Base-by-base conservation (phyloP, 2,113 vertebrate species). In the Anser brachyrhynchus region DNA sequence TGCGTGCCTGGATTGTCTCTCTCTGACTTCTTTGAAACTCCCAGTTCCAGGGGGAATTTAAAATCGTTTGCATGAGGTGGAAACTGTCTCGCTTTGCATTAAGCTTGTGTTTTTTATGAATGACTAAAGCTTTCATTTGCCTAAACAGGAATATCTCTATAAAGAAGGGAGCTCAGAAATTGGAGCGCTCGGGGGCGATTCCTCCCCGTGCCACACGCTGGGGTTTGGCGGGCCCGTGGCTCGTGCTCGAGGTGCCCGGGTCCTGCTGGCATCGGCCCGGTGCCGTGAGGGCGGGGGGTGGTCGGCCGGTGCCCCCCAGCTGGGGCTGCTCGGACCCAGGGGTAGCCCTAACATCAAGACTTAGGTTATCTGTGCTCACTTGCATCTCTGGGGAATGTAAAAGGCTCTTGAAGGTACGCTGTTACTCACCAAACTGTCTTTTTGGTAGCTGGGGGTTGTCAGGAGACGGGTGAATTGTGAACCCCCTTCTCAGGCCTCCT, bases 81-180 rank as follows among this genome's bases (percentile, higher is more conserved):
- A 35, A 89, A 52, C 13, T 17, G 61, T 31, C 84, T 96, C 69
- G 2, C 62, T 78, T 29, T 26, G 65, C 84, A 39, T 35, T 12
- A 10, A 71, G 87, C 92, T 73, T 6, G 54, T 92, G 79, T 39
- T 89, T 67, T 94, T 93, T 92, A 75, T 97, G 93, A 97, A 95
- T 95, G 94, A 83, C 81, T 95, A 87, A 72, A 20, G 83, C 84
- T 69, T n/a, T 49, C 22, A 0, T 59, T 67, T 72, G 70, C 91
- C 92, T 71, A 3, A 55, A 13, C 46, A 62, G 91, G 72, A 70
- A 28, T 70, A 4, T 82, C 64, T 87, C 61, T 39, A 43, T 41
- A 72, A 49, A 70, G 83, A 10, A 87, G 57, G 87, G 89, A 92
- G 20, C 25, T 4, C 55, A 59, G 89, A 37, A 80, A 57, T 33